Evolutionary conservation across 2,113 vertebrate species (phyloP), one percentile per base, ranked within the genome.

Genomic region (Lophius piscatorius): DNA sequence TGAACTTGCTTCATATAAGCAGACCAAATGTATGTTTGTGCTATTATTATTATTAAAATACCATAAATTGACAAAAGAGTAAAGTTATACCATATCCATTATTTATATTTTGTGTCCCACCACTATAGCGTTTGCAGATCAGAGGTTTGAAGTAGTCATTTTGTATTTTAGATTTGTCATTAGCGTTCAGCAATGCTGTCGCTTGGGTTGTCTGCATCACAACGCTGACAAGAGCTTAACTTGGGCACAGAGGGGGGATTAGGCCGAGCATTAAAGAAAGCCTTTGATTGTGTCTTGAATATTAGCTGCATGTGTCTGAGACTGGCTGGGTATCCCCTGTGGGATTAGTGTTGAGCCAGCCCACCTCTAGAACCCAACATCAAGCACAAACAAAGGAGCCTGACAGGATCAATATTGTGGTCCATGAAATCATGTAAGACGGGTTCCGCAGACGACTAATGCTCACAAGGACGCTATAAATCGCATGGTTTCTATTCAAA

Each of bases 221-320:
- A 73, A 55, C 50, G n/a, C 44, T 63, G 70, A 70, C 47, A 70
- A 45, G 14, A 58, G 57, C 59, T 63, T 48, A 39, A 58, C 28
- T 40, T 1, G 6, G 57, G 41, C 49, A 16, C 21, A 4, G 54
- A 36, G 55, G 40, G 47, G 50, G 58, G 66, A 60, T 75, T 70
- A 81, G 63, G 24, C 16, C 57, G 16, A 70, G 65, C 74, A 68
- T 65, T 79, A 71, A 83, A 83, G 82, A 81, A 83, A 82, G 55
- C 64, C 80, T 87, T 87, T 88, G 84, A 84, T 87, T 88, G 63
- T 9, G 70, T 74, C 64, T 80, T 64, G 62, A 81, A 78, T 82
- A 83, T 85, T 87, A 82, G 65, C 76, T 2, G 33, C 57, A 38
- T 78, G 47, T 58, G 63, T 78, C 75, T 86, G 70, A 59, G 72